Base-by-base conservation (phyloP, 1,140 invertebrate genomes). In the Tribolium madens region DNA sequence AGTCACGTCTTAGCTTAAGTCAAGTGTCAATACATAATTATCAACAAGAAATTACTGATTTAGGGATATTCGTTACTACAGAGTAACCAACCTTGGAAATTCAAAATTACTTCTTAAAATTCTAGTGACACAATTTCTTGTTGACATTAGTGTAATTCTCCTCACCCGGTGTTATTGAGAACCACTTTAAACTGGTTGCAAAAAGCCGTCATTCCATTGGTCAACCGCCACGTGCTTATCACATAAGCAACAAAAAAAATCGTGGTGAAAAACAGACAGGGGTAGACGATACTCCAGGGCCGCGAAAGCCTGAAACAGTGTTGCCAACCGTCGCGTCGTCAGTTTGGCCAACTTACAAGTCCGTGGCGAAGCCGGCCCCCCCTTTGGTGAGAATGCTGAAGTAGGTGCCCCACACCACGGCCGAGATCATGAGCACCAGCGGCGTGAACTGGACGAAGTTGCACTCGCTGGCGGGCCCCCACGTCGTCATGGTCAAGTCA, bases 391-490 rank as follows among this genome's bases (percentile, higher is more conserved):
- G 64, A 13, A 79, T 57, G 10, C 46, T 21, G 53, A 79, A 79
- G 46, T 69, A 79, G 10, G 50, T 14, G 26, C 33, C 47, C 75
- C 75, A 76, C 14, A 74, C 64, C 2, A 68, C 14, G 0, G 64
- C 78, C 48, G 72, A 42, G 21, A 79, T 69, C 69, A 69, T 76
- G 2, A 47, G 73, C 13, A 76, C 46, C 10, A 79, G 3, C 48
- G 78, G 78, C 0, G 75, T 74, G 73, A 73, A 79, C 36, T 76
- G 74, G n/a, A 13, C 69, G 21, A 76, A 79, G 46, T 76, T 33
- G 15, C 78, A 79, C 9, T 9, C n/a, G 6, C n/a, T 60, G 1
- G 12, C 26, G 10, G 14, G n/a, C 50, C 69, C 70, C 78, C 75
- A 76, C 10, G 26, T 18, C 1, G 68, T 48, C 26, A 9, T 17